Conservation (phyloP, 2,113 vertebrate species). For the Megalops atlanticus region DNA sequence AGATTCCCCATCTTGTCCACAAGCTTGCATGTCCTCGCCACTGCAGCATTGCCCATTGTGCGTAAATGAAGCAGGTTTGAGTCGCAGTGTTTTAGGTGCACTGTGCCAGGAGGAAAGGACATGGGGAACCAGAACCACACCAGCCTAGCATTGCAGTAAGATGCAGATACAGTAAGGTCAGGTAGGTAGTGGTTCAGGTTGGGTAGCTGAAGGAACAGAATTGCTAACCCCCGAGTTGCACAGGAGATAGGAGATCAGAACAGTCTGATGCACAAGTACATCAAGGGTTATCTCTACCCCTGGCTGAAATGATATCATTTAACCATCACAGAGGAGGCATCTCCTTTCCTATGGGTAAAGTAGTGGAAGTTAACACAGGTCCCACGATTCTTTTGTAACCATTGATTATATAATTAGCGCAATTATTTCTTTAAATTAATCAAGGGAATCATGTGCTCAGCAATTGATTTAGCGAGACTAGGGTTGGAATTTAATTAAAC, state of each 20-base stretch:
- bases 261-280: not conserved
- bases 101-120: too few relatives aligned
- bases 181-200: not conserved
- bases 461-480: not conserved
- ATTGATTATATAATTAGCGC: constrained; percentile 48
- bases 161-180: too few relatives aligned
- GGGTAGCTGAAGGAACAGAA: not conserved
- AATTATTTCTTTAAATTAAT: constrained; percentile 58
- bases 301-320: not conserved
- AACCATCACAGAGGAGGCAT: not conserved
- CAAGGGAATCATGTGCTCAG: not conserved
- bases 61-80: not conserved
- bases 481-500: not conserved
- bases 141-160: too few relatives aligned
- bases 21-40: too few relatives aligned
- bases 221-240: too few relatives aligned
- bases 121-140: too few relatives aligned
- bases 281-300: not conserved
- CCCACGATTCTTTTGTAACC: constrained; percentile 23
- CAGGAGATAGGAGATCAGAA: not conserved
- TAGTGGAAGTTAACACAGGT: not conserved
- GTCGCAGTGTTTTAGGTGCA: too few relatives aligned
- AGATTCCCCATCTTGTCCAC: too few relatives aligned
- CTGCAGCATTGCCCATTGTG: not conserved
- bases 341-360: not conserved